These are phyloP conservation scores for Lycophotia porphyrea DNA, from an alignment of 2,888 invertebrate species.

Conservation along the genomic window DNA sequence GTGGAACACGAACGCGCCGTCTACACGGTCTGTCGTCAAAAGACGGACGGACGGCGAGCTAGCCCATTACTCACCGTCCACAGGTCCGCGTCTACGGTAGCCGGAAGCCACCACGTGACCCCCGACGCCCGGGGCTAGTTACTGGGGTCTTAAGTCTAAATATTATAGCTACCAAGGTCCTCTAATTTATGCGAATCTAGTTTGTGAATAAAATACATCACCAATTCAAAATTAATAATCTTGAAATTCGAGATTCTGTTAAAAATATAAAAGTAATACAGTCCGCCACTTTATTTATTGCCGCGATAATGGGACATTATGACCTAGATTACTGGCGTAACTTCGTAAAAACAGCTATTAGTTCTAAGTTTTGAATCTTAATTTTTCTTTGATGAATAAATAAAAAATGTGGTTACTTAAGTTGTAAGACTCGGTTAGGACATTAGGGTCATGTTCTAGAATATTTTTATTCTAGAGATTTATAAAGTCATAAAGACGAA, in stretches of 20 bases:
- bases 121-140: too few species aligned
- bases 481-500: background rate
- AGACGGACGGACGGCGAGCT: too few species aligned
- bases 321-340: constrained; percentile 6
- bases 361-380: constrained; percentile 13
- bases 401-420: constrained; percentile 4
- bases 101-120: too few species aligned
- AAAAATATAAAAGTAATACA: background rate
- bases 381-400: constrained; percentile 12
- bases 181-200: too few species aligned
- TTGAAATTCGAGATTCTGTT: background rate
- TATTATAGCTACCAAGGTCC: background rate
- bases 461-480: background rate
- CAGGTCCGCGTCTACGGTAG: too few species aligned
- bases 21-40: too few species aligned
- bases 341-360: constrained; percentile 1
- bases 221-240: background rate
- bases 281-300: constrained; percentile 14
- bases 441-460: background rate
- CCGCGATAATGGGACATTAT: background rate
- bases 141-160: background rate
- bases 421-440: background rate
- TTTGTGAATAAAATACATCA: background rate
- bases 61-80: too few species aligned
- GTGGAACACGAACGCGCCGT: too few species aligned